phyloP scores from a whole-genome alignment of 1,140 invertebrate genomes.

The silkworm (Bombyx mori) region DNA sequence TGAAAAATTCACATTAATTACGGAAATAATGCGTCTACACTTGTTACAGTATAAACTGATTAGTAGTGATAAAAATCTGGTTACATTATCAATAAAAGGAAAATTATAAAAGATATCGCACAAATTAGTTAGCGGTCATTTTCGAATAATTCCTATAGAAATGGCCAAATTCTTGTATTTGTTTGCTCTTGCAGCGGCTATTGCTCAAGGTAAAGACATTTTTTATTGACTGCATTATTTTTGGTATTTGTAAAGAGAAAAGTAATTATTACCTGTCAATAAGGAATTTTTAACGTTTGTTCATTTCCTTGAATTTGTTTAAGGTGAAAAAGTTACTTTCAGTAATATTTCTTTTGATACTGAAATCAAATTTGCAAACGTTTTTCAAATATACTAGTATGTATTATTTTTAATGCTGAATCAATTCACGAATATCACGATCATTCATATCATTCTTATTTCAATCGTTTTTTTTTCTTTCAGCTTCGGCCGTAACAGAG shows the following conservation, averaged over 20 bases:
- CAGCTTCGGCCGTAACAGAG: conserved; percentile 25
- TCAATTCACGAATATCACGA: too few species aligned
- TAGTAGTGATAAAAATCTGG: conserved; percentile 1
- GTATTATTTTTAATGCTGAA: too few species aligned
- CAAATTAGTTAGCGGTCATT: not conserved
- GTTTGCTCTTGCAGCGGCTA: not conserved
- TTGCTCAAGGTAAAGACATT: conserved; percentile 1
- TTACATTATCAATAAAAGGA: not conserved
- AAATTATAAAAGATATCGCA: not conserved
- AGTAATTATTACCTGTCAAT: not conserved
- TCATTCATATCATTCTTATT: too few species aligned
- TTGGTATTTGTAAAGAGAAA: not conserved
- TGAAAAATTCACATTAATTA: too few species aligned
- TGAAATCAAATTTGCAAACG: too few species aligned
- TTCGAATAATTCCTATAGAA: not conserved
- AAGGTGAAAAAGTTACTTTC: too few species aligned
- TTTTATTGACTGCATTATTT: not conserved
- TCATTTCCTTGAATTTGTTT: too few species aligned
- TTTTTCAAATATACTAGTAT: too few species aligned
- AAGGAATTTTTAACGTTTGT: too few species aligned
- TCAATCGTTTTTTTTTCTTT: conserved; percentile 6
- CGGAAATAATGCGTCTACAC: too few species aligned
- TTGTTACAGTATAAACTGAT: not conserved
- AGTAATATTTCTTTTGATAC: too few species aligned
- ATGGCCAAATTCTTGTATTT: not conserved